A percentile compares a stretch with the other conserved stretches of the same genome.
These are phyloP conservation scores for Falco columbarius DNA, from an alignment of 2,797 vertebrate genomes.

Conservation along the genomic window DNA sequence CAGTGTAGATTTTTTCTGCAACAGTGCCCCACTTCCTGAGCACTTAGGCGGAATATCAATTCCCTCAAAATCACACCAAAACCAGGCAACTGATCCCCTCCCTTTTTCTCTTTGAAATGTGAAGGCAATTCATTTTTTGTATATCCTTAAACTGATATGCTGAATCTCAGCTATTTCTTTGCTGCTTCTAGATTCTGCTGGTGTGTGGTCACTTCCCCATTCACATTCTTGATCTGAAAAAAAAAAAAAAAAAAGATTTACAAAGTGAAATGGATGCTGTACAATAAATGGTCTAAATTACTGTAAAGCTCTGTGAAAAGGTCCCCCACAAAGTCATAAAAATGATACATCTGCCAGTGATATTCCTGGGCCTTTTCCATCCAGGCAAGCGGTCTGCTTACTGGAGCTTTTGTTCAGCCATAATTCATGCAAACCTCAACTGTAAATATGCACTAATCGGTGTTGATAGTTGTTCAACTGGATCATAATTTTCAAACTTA, in stretches of 20 bases:
- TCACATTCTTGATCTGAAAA: background rate
- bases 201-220: background rate
- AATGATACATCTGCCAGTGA: conserved; percentile 29
- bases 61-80: background rate
- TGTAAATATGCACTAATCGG: background rate
- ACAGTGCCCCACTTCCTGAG: background rate
- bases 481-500: background rate
- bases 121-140: background rate
- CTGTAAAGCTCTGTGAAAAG: background rate
- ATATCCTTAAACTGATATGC: no score
- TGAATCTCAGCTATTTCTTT: background rate
- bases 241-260: background rate
- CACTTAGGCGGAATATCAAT: background rate
- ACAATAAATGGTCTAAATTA: background rate
- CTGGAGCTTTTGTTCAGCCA: background rate
- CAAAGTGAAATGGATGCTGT: background rate
- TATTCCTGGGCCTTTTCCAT: conserved; percentile 18
- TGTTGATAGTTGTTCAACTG: background rate
- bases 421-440: background rate
- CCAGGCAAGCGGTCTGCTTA: background rate
- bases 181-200: background rate
- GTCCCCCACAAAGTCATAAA: conserved; percentile 39
- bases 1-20: background rate
- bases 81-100: background rate
- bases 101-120: background rate